Conservation (phyloP, 2,888 invertebrate genomes). For the Eupithecia centaureata region DNA sequence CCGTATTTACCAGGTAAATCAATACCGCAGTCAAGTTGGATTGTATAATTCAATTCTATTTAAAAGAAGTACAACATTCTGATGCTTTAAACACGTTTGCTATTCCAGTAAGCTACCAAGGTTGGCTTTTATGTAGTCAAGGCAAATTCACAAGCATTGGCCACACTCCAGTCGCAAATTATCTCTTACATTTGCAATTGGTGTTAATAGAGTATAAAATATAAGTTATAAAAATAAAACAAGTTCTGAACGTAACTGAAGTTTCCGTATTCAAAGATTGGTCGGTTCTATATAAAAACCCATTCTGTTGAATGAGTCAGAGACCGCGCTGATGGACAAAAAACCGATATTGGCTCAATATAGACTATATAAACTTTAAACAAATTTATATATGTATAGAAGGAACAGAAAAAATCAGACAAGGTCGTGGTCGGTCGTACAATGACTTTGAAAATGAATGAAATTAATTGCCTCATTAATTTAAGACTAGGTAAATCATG, state of each 20-base stretch:
- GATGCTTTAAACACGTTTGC: constrained; percentile 57
- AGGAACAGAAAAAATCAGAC: constrained; percentile 66
- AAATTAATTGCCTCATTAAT: constrained; percentile 51
- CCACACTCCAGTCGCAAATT: constrained; percentile 55
- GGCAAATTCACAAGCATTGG: constrained; percentile 65
- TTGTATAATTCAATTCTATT: background rate
- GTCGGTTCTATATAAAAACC: constrained; percentile 65
- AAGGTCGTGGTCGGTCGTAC: constrained; percentile 75
- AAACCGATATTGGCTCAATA: constrained; percentile 57
- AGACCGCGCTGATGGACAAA: constrained; percentile 62
- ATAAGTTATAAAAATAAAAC: constrained; percentile 52
- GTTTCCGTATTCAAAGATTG: constrained; percentile 59
- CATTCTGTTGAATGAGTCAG: constrained; percentile 68
- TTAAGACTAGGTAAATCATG: constrained; percentile 29
- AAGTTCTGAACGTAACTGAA: constrained; percentile 40
- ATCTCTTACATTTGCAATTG: constrained; percentile 42
- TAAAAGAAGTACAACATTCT: constrained; percentile 20
- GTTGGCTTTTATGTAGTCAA: constrained; percentile 72
- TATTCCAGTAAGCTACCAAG: constrained; percentile 65
- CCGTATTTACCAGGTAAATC: background rate
- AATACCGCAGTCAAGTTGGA: background rate
- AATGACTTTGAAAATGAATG: constrained; percentile 65
- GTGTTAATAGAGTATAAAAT: constrained; percentile 40
- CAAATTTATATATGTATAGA: constrained; percentile 41
- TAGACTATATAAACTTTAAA: constrained; percentile 38